These are phyloP conservation scores for Cotesia chilonis DNA, from an alignment of 1,140 invertebrate genomes.

Conservation along the genomic window DNA sequence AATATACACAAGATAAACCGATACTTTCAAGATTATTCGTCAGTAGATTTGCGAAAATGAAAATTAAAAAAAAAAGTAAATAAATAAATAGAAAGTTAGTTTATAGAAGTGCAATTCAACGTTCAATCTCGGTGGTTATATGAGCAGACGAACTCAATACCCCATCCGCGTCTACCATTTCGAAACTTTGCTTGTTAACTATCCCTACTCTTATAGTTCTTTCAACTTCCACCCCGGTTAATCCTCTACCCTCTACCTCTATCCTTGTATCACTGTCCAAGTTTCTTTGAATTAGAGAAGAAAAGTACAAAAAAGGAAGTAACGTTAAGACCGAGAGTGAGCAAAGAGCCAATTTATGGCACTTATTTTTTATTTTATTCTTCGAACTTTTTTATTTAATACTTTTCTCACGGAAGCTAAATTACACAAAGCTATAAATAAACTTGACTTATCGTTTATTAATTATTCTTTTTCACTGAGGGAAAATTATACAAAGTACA, in stretches of 20 bases:
- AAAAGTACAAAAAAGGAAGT: not conserved
- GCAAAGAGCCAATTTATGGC: constrained; percentile 26
- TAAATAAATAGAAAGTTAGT: constrained; percentile 17
- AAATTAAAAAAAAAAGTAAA: constrained; percentile 12
- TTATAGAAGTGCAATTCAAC: constrained; percentile 32
- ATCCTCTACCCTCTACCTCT: constrained; percentile 5
- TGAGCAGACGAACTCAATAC: constrained; percentile 11
- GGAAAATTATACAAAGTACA: too few relatives aligned
- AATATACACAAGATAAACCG: too few relatives aligned
- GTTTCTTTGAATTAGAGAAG: constrained; percentile 29
- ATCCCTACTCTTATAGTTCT: not conserved
- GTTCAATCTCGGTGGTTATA: constrained; percentile 31
- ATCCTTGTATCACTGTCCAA: constrained; percentile 23
- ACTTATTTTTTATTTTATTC: constrained; percentile 17
- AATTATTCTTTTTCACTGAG: too few relatives aligned
- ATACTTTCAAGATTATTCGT: not conserved
- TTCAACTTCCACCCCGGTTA: not conserved
- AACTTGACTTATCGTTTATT: constrained; percentile 1
- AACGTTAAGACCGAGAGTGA: not conserved
- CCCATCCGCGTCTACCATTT: constrained; percentile 23
- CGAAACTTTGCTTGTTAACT: constrained; percentile 36
- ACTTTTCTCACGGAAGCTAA: not conserved
- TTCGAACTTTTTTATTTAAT: not conserved
- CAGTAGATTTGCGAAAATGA: not conserved
- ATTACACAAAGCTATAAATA: constrained; percentile 11